A percentile compares a stretch with the other conserved stretches of the same genome.
These are phyloP conservation scores for Prunella fulvescens DNA, from an alignment of 2,113 vertebrate genomes.

Conservation along the genomic window DNA sequence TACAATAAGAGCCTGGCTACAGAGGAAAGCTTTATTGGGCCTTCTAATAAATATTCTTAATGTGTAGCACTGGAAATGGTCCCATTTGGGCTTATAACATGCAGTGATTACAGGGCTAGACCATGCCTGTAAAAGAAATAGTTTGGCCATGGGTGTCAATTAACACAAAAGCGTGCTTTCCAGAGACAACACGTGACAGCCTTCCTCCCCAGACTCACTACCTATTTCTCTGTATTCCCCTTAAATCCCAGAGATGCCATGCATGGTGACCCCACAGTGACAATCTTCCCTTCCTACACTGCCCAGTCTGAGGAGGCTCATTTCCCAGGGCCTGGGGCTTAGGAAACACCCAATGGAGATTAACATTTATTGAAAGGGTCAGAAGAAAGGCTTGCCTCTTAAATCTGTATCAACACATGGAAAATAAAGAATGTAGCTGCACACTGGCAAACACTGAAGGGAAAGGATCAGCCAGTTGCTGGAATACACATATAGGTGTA, in stretches of 20 bases:
- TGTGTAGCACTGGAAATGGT: background rate
- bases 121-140: background rate
- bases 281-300: background rate
- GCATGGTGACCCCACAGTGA: background rate
- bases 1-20: background rate
- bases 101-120: slow-evolving; percentile 14
- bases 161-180: background rate
- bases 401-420: background rate
- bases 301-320: background rate
- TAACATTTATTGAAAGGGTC: background rate
- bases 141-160: background rate
- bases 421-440: background rate
- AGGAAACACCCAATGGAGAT: background rate
- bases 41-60: slow-evolving; percentile 43
- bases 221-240: background rate
- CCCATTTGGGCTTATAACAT: background rate
- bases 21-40: slow-evolving; percentile 1
- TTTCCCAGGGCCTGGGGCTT: background rate
- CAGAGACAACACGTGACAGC: accelerated
- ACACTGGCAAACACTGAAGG: background rate
- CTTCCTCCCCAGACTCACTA: background rate
- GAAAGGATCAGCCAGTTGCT: background rate
- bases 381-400: background rate
- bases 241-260: background rate
- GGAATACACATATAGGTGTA: background rate